phyloP scores from a whole-genome alignment of 2,113 vertebrate genomes.

The Heterocephalus glaber region DNA sequence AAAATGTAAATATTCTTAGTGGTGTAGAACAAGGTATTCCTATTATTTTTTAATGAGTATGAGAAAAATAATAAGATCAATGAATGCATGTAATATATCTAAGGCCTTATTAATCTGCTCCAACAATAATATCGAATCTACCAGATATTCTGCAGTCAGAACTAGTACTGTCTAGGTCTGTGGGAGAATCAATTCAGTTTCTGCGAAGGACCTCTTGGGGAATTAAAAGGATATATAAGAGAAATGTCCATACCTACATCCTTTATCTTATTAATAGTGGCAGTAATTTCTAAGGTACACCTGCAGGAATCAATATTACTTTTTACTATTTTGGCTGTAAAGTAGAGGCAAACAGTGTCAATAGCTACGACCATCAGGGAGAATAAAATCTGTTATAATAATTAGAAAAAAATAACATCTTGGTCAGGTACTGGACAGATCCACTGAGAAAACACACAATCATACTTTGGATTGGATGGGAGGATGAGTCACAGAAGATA shows the following conservation, averaged over 20 bases:
- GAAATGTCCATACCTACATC: not conserved
- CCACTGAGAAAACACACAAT: not conserved
- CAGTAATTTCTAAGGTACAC: not conserved
- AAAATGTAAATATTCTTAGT: not conserved
- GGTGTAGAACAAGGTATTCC: not conserved
- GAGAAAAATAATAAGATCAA: not conserved
- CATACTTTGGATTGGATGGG: not conserved
- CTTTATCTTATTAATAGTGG: not conserved
- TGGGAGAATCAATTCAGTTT: not conserved
- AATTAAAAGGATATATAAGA: not conserved
- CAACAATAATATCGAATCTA: not conserved
- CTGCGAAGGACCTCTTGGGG: not conserved
- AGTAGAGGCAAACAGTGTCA: rapidly evolving
- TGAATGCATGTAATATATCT: not conserved
- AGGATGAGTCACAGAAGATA: not conserved
- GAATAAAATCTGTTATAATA: not conserved
- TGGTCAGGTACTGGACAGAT: not conserved
- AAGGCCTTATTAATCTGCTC: not conserved
- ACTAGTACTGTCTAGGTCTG: not conserved
- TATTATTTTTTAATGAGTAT: not conserved
- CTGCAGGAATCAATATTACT: not conserved
- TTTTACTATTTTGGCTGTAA: not conserved
- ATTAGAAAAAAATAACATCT: not conserved
- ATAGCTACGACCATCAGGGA: not conserved
- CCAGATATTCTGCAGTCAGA: not conserved